Evolutionary conservation across 92 coral and sea anemone species (phyloP), one percentile per base, ranked within the genome.

Genomic region (Actinostola sp.): DNA sequence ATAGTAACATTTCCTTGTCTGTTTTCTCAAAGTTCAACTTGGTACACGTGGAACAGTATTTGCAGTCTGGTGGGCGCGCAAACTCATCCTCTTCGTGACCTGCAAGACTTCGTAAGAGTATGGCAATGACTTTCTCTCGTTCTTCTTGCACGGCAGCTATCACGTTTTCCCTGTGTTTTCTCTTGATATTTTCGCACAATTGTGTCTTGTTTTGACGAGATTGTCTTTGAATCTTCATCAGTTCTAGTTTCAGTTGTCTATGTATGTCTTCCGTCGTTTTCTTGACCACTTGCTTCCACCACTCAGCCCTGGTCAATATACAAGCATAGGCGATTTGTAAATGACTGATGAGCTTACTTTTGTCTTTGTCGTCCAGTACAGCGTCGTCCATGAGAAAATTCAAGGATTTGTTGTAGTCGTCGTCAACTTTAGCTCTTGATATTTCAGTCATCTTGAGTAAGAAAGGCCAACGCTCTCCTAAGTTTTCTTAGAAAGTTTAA

Each of bases 301-400:
- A 61, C 38, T 61, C 27, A 8, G 38, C 46, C 28, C 44, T 31
- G 2, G 66, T 34, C 2, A n/a, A 12, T 8, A 33, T 31, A 12
- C 66, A 61, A 61, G 66, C 66, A 27, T 61, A 17, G 33, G 66
- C 48, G 11, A 61, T 61, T 14, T 61, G 66, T 19, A 61, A 26
- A 12, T 61, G 66, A 2, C 43, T 61, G 9, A 61, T 61, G 5
- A 61, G 29, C 42, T 61, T 61, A 16, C 21, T 16, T 34, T 43
- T 61, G 30, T 61, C 66, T 14, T 31, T 9, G 5, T 13, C 28
- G 33, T 39, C 19, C 2, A 61, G 66, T 7, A 61, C 43, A 17
- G 34, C 33, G 12, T 42, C 66, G 24, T 61, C 33, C 14, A 31
- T 35, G 4, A 61, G 66, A 44, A 31, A 61, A 33, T 39, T 43